phyloP scores from a whole-genome alignment of 1,140 invertebrate genomes.

The Eupristina koningsbergeri region DNA sequence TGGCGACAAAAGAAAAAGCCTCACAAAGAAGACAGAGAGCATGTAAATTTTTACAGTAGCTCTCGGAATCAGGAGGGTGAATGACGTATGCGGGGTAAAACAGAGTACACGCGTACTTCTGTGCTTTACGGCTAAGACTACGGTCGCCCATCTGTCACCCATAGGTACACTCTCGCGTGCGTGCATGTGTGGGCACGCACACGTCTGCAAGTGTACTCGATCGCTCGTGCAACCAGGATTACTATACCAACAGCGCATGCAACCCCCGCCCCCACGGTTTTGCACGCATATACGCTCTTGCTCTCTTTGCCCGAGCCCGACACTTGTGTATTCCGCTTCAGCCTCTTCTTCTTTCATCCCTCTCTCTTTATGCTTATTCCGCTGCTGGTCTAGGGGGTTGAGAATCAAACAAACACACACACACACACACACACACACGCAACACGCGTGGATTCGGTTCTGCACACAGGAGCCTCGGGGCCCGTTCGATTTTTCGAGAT shows the following conservation, averaged over 20 bases:
- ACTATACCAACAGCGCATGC: background rate
- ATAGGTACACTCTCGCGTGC: background rate
- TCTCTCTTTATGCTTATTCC: background rate
- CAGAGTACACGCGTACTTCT: background rate
- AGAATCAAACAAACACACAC: slow-evolving; percentile 26
- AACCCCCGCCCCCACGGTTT: background rate
- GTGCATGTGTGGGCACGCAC: background rate
- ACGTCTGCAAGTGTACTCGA: background rate
- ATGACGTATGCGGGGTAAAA: slow-evolving; percentile 39
- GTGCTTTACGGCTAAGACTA: background rate
- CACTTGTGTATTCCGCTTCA: background rate
- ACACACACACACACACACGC: too few relatives aligned
- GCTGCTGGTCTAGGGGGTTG: background rate
- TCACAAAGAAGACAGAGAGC: background rate
- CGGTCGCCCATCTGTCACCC: slow-evolving; percentile 23
- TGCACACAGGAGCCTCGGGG: background rate
- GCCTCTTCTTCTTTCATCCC: slow-evolving; percentile 3
- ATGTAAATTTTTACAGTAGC: slow-evolving; percentile 23
- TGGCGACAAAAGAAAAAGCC: background rate
- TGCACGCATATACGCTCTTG: background rate
- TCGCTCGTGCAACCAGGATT: slow-evolving; percentile 41
- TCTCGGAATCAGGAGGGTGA: slow-evolving; percentile 32
- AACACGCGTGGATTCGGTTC: too few relatives aligned
- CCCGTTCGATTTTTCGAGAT: slow-evolving; percentile 18
- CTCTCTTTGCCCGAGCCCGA: background rate